These are phyloP conservation scores for Balaeniceps rex DNA, from an alignment of 2,113 vertebrate genomes.

Conservation along the genomic window DNA sequence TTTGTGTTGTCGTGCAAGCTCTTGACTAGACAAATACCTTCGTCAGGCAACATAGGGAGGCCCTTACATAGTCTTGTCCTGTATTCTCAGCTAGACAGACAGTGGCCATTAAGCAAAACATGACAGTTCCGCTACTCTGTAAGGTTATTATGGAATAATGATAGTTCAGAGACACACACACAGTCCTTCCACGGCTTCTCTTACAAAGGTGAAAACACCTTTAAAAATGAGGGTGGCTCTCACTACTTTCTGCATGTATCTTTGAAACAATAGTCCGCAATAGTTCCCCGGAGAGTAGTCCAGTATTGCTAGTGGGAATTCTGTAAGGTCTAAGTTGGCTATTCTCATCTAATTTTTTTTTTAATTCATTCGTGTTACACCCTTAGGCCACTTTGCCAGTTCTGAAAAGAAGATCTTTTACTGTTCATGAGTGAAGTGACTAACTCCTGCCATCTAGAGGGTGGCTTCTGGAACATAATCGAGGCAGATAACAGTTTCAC, in stretches of 20 bases:
- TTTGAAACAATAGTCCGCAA: not conserved
- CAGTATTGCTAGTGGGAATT: not conserved
- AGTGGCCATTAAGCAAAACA: not conserved
- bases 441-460: constrained; percentile 46
- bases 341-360: not conserved
- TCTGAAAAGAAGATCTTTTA: not conserved
- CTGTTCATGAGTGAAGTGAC: not conserved
- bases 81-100: not conserved
- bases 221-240: not conserved
- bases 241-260: not conserved
- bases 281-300: not conserved
- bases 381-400: not conserved
- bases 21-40: not conserved
- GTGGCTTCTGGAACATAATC: not conserved
- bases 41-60: not conserved
- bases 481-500: not conserved
- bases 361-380: not conserved
- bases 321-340: not conserved
- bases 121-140: not conserved
- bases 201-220: not conserved
- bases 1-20: not conserved
- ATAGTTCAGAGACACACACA: not conserved
- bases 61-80: not conserved
- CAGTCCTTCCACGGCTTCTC: not conserved
- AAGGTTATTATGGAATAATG: not conserved